Evolutionary conservation across 2,888 invertebrate species (phyloP).

Genomic region (Platycnemis pennipes): DNA sequence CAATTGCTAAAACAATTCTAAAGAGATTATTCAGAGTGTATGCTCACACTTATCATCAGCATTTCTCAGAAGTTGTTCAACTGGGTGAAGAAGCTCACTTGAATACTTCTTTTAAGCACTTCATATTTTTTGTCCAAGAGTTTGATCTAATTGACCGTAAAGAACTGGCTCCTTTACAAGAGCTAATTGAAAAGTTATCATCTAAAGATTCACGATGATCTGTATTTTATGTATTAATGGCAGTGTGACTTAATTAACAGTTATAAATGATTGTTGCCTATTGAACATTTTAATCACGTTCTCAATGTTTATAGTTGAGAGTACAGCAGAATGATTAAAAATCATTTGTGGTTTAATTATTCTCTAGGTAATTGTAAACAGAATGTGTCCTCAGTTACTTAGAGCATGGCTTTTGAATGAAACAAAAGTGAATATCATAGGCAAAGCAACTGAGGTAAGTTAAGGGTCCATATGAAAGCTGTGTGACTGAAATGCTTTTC

Average conservation of each 20-base stretch:
- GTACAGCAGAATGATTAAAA: neutral
- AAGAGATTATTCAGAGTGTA: slow-evolving; percentile 99
- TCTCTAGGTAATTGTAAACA: slow-evolving; percentile 19
- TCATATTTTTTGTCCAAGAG: slow-evolving; percentile 99
- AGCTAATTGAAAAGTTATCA: slow-evolving; percentile 97
- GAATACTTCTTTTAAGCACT: slow-evolving; percentile 99
- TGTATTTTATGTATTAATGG: slow-evolving; percentile 35
- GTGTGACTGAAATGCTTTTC: slow-evolving; percentile 7
- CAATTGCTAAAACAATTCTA: slow-evolving; percentile 98
- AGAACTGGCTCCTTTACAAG: slow-evolving; percentile 97
- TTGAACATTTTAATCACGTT: slow-evolving; percentile 46
- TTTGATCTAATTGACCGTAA: slow-evolving; percentile 97
- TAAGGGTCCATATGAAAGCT: slow-evolving; percentile 29
- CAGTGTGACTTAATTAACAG: slow-evolving; percentile 51
- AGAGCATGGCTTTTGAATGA: slow-evolving; percentile 29
- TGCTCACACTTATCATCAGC: slow-evolving; percentile 99
- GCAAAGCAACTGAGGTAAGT: neutral
- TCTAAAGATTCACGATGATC: slow-evolving; percentile 92
- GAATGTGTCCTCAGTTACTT: neutral
- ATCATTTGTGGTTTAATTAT: slow-evolving; percentile 45
- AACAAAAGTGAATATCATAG: slow-evolving; percentile 18
- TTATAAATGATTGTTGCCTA: slow-evolving; percentile 47
- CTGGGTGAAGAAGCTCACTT: slow-evolving; percentile 99
- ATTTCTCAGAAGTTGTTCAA: slow-evolving; percentile 98
- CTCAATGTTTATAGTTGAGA: slow-evolving; percentile 25